phyloP scores from a whole-genome alignment of 30 jellyfish, hydroid and myxozoan species.

The Pseudorhiza aurosa region DNA sequence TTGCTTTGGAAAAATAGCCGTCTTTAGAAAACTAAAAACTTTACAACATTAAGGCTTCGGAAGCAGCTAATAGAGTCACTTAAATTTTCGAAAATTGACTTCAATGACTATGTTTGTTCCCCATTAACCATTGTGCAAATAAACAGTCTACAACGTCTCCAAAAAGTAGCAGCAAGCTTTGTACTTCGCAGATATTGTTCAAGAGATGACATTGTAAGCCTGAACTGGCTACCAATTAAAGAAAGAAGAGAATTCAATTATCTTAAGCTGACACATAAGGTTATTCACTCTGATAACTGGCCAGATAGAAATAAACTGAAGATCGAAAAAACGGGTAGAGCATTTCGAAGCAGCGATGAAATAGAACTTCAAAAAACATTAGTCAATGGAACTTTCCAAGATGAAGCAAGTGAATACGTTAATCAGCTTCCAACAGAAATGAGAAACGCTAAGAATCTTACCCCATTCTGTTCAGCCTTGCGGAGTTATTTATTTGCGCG shows the following conservation, averaged over 20 bases:
- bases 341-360: slow-evolving; percentile 32
- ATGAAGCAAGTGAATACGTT: slow-evolving; percentile 26
- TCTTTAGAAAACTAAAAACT: slow-evolving; percentile 12
- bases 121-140: slow-evolving; percentile 37
- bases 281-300: slow-evolving; percentile 42
- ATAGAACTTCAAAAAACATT: slow-evolving; percentile 28
- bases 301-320: slow-evolving; percentile 49
- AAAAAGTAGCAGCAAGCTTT: slow-evolving; percentile 49
- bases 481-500: no score
- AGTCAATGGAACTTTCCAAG: slow-evolving; percentile 40
- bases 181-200: slow-evolving; percentile 39
- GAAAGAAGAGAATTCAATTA: slow-evolving; percentile 51
- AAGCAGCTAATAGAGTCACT: slow-evolving; percentile 26
- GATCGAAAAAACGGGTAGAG: slow-evolving; percentile 37
- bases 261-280: slow-evolving; percentile 26
- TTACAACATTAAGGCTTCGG: slow-evolving; percentile 2
- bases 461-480: no score
- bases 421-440: slow-evolving; percentile 24
- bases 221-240: slow-evolving; percentile 56
- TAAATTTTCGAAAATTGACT: neutral
- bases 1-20: slow-evolving; percentile 13
- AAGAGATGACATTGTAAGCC: slow-evolving; percentile 12
- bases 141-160: slow-evolving; percentile 36
- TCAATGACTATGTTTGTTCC: slow-evolving; percentile 1
- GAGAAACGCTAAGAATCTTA: no score